These are phyloP conservation scores for Haliclona indistincta DNA, from an alignment of 37 sponge, comb jelly and placozoan species.

Conservation along the genomic window DNA sequence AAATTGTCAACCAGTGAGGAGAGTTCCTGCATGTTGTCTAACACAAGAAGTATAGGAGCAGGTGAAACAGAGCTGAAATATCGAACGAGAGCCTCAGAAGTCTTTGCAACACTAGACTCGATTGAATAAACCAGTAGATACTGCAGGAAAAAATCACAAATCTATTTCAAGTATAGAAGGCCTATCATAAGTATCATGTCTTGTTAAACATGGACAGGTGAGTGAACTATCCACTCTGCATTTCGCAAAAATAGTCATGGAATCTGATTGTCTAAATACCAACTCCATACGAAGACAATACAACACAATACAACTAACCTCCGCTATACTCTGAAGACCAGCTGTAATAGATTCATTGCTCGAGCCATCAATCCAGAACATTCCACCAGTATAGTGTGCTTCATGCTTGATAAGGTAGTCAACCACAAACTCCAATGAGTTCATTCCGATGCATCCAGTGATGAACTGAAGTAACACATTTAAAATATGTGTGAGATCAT, in stretches of 20 bases:
- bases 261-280: too few relatives aligned
- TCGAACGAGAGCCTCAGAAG: too few relatives aligned
- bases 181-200: too few relatives aligned
- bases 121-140: too few relatives aligned
- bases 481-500: background rate
- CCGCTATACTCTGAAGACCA: background rate
- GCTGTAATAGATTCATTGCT: background rate
- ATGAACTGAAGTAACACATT: constrained; percentile 18
- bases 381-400: constrained; percentile 41
- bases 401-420: constrained; percentile 30
- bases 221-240: too few relatives aligned
- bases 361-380: constrained; percentile 38
- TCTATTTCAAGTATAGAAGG: too few relatives aligned
- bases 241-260: too few relatives aligned
- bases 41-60: constrained; percentile 18
- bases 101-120: too few relatives aligned
- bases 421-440: constrained; percentile 32
- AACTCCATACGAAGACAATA: too few relatives aligned
- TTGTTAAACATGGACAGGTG: too few relatives aligned
- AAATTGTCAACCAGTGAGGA: constrained; percentile 4
- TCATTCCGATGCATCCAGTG: constrained; percentile 25
- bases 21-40: constrained; percentile 21
- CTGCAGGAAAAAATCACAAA: too few relatives aligned
- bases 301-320: too few relatives aligned
- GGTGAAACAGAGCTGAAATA: background rate